Conservation (phyloP, 2,797 vertebrate genomes). For the Tympanoctomys barrerae region DNA sequence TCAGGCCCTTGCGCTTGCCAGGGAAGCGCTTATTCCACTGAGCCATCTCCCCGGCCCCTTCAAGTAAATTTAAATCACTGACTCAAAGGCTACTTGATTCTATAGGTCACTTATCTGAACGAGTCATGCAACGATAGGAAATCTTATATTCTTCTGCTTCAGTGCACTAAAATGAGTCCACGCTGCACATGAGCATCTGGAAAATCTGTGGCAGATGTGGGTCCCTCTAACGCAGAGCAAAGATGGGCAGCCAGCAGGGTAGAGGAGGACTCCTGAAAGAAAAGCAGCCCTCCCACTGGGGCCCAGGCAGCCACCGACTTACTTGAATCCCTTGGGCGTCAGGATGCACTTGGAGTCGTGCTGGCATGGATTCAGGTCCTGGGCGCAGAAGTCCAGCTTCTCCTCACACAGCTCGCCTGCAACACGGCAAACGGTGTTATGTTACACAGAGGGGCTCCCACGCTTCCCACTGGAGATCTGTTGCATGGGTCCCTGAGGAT, state of each 20-base stretch:
- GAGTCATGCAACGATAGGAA: constrained; percentile 13
- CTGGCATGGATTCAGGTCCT: constrained; percentile 97
- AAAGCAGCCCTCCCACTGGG: fast-evolving
- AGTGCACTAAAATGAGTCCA: not conserved
- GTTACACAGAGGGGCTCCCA: not conserved
- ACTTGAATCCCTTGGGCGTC: constrained; percentile 96
- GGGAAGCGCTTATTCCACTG: too few species aligned
- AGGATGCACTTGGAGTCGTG: constrained; percentile 98
- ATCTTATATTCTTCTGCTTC: not conserved
- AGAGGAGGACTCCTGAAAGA: not conserved
- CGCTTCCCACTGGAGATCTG: not conserved
- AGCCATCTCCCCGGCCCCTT: too few species aligned
- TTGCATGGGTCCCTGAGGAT: not conserved
- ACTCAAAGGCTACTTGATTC: not conserved
- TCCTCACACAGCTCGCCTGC: constrained; percentile 98
- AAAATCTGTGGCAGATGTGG: not conserved
- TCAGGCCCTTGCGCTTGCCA: too few species aligned
- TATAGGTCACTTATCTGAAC: constrained; percentile 44
- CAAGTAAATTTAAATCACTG: not conserved
- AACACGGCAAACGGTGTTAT: constrained; percentile 85
- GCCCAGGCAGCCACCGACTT: constrained; percentile 84
- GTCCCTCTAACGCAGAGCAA: not conserved
- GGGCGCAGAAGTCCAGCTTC: constrained; percentile 97
- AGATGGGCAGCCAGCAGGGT: not conserved
- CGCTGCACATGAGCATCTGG: not conserved